Conservation (phyloP, 2,797 vertebrate species). For the Sebastiscus albofasciatus region DNA sequence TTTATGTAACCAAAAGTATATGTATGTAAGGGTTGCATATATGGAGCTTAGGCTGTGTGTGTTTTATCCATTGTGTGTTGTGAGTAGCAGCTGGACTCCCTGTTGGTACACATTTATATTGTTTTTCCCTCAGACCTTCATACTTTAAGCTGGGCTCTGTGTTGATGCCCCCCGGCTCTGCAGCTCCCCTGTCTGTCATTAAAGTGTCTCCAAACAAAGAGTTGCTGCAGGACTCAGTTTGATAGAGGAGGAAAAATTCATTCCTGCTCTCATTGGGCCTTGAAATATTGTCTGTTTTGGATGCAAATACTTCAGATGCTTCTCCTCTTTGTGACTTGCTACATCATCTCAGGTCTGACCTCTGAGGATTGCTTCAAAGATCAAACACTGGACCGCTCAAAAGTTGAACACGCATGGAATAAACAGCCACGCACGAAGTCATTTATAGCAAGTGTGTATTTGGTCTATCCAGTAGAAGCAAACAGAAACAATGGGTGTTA, state of each 20-base stretch:
- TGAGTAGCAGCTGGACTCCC: constrained; percentile 44
- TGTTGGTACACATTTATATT: constrained; percentile 19
- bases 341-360: constrained; percentile 26
- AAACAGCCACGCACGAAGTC: constrained; percentile 14
- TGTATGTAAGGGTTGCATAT: background rate
- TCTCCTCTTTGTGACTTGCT: constrained; percentile 26
- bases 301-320: constrained; percentile 26
- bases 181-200: constrained; percentile 65
- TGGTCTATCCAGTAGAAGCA: constrained; percentile 22
- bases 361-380: constrained; percentile 21
- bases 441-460: constrained; percentile 42
- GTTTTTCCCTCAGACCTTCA: constrained; percentile 14
- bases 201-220: constrained; percentile 65
- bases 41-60: background rate
- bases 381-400: constrained; percentile 5
- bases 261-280: constrained; percentile 33
- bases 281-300: constrained; percentile 44
- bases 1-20: background rate
- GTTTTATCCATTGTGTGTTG: constrained; percentile 13
- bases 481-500: constrained; percentile 60
- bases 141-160: constrained; percentile 39
- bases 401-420: constrained; percentile 26
- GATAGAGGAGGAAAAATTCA: constrained; percentile 30
- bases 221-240: constrained; percentile 55
- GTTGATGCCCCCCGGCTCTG: constrained; percentile 39